Evolutionary conservation across 2,888 invertebrate genomes (phyloP), one percentile per base, ranked within the genome.

Genomic region (Hofmannophila pseudospretella): DNA sequence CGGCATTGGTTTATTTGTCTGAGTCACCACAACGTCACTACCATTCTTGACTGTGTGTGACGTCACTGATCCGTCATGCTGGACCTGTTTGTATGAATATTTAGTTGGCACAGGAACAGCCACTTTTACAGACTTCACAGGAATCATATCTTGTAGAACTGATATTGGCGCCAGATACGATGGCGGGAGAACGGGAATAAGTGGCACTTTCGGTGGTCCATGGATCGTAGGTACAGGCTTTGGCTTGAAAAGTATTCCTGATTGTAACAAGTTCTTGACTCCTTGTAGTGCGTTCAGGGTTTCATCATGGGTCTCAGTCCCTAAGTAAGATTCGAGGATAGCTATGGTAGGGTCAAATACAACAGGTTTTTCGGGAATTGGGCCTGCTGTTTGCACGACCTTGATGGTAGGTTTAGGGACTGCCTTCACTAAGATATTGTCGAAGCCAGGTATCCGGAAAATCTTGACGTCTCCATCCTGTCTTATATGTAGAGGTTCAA

Each of bases 31-130:
- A 2, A 58, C 50, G 20, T 58, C 52, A 7, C 46, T 47, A 11
- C 45, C 52, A 20, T 54, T 48, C 23, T 54, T 46, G 2, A 54
- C 49, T n/a, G 49, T 45, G 32, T 51, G 70, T 0, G 43, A 49
- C 32, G 50, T 59, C 11, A 54, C 36, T 11, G 51, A 53, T 7
- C 51, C 54, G 20, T 54, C 52, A 3, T 42, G 38, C 3, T 48
- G 42, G n/a, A 54, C 38, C 45, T 68, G 58, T 37, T 54, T 50
- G 36, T 67, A 66, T 2, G 50, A 62, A 44, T 67, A 67, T 34
- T 40, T 54, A 0, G 45, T 43, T 31, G 54, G 42, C 11, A 49
- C 29, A 2, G 49, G 41, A 14, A 42, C 13, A 8, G 41, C 27
- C 8, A 35, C 36, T 38, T 28, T 11, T 23, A 36, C 16, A 9